These are phyloP conservation scores for Drosophila flavopinicola DNA, from an alignment of 2,888 invertebrate genomes.

Conservation along the genomic window DNA sequence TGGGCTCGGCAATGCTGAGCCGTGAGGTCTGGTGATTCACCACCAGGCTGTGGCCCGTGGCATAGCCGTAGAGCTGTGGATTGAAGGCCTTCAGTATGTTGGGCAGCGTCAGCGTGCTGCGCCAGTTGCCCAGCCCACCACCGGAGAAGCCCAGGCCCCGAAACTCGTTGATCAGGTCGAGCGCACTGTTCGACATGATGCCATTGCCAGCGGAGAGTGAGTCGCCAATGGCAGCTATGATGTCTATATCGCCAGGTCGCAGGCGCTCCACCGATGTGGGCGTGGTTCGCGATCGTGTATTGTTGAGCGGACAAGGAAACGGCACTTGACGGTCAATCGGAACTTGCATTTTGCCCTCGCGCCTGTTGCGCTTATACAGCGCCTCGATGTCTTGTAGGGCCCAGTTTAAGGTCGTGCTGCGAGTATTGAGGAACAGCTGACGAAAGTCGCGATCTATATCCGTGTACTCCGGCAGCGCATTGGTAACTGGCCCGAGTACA, in stretches of 20 bases:
- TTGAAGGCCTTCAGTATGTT: constrained; percentile 88
- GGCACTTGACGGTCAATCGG: constrained; percentile 56
- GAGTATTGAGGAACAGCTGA: constrained; percentile 49
- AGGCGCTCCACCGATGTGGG: constrained; percentile 86
- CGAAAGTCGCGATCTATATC: constrained; percentile 63
- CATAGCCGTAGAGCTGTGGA: constrained; percentile 86
- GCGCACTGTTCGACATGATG: constrained; percentile 84
- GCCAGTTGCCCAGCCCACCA: constrained; percentile 86
- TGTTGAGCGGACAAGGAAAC: constrained; percentile 83
- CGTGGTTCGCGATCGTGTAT: constrained; percentile 74
- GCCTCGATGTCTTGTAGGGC: constrained; percentile 44
- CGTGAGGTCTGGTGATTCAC: constrained; percentile 67
- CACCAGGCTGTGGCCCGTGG: constrained; percentile 71
- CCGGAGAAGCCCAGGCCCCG: constrained; percentile 85
- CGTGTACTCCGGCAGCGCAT: constrained; percentile 64
- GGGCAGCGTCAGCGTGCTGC: constrained; percentile 85
- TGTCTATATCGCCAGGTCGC: constrained; percentile 86
- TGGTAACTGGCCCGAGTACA: constrained; percentile 23
- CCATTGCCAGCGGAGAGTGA: constrained; percentile 87
- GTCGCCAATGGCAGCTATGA: constrained; percentile 87
- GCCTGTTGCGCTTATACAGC: constrained; percentile 42
- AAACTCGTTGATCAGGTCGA: constrained; percentile 85
- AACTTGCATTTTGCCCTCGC: constrained; percentile 78
- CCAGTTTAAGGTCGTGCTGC: constrained; percentile 45
- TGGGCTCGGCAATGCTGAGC: constrained; percentile 82